Evolutionary conservation across 2,797 vertebrate species (phyloP).

Genomic region (Darevskia nairensis): DNA sequence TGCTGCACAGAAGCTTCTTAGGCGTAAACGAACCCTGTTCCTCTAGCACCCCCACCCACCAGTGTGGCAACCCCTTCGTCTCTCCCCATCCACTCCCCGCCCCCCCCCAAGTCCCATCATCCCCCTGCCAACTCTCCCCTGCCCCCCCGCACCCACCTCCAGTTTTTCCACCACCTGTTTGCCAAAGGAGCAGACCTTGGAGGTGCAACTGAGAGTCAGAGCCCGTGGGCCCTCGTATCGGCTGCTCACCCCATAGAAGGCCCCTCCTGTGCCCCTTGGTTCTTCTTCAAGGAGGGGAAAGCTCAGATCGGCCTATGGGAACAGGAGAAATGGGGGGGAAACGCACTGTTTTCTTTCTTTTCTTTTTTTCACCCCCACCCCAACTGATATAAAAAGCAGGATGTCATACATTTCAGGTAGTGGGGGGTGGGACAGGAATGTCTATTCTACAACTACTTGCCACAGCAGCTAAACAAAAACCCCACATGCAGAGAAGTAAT

Average conservation of each 20-base stretch:
- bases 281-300: slow-evolving; percentile 90
- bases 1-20: not conserved
- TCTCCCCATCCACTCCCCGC: not conserved
- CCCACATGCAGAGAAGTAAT: not conserved
- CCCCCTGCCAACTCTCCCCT: not conserved
- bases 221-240: slow-evolving; percentile 95
- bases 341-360: not conserved
- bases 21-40: too few relatives aligned
- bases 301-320: slow-evolving; percentile 90
- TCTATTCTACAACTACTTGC: too few relatives aligned
- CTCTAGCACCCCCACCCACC: not conserved
- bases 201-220: slow-evolving; percentile 97
- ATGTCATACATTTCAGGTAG: not conserved
- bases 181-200: slow-evolving; percentile 97
- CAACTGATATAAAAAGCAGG: not conserved
- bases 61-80: not conserved
- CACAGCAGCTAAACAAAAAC: not conserved
- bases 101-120: not conserved
- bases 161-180: slow-evolving; percentile 99
- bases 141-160: slow-evolving; percentile 82
- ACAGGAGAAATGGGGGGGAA: not conserved
- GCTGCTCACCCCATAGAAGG: slow-evolving; percentile 96
- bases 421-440: not conserved
- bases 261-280: slow-evolving; percentile 77
- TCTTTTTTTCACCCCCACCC: too few relatives aligned